Base-by-base conservation (phyloP, 2,113 vertebrate genomes). In the Ranitomeya variabilis region DNA sequence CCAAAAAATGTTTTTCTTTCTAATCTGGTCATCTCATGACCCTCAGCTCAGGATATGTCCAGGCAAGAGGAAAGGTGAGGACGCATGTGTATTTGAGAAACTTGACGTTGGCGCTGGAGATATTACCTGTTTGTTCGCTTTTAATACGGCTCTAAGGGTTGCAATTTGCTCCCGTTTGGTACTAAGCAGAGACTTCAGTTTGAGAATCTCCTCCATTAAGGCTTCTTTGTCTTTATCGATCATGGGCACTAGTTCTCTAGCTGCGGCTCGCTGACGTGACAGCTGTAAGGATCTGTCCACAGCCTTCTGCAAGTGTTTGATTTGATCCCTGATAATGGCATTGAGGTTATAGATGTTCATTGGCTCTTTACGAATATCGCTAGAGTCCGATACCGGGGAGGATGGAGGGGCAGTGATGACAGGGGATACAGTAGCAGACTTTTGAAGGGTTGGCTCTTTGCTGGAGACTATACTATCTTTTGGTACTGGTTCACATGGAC, bases 321-420 rank as follows among this genome's bases (percentile, higher is more conserved):
- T 97, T 96, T 99, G 98, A 95, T 99, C 98, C 92, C 97, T 94
- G 91, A 99, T 99, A 86, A 99, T 99, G 93, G 97, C 98, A 18
- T 99, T 99, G 90, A 99, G 96, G 95, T 99, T 99, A 92, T 98
- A 98, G 94, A 99, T 98, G 90, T 99, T 99, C 97, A 99, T 98
- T 7, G 98, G 98, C 94, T 99, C 98, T 91, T 96, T 97, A 66
- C 98, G 96, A 91, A 99, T 96, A 93, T 99, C 98, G 77, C 95
- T 96, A 16, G 94, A 93, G 81, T 99, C 98, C 0, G 96, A 95
- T 21, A 95, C 93, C 0, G 96, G 95, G 69, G 98, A 97, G 0
- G 96, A 95, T n/a, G 96, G 97, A 2, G 95, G 96, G 82, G 96
- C 96, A 81, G 93, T 95, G 91, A 96, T 94, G 90, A 95, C 93